Evolutionary conservation across 2,797 vertebrate species (phyloP).

Genomic region (Graptemys geographica): DNA sequence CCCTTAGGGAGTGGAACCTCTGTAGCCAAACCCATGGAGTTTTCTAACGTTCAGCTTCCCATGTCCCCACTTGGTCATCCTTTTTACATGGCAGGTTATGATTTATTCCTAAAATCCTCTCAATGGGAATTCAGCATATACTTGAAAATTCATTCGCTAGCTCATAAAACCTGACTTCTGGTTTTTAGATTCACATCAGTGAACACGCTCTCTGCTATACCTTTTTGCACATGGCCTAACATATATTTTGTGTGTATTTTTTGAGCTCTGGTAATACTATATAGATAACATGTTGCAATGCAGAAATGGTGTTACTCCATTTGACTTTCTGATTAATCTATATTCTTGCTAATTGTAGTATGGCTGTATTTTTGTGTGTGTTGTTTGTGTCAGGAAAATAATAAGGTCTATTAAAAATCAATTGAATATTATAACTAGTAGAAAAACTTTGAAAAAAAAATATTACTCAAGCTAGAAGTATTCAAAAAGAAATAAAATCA

Average conservation of each 20-base stretch:
- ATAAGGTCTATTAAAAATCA: background rate
- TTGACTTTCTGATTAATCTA: slow-evolving; percentile 25
- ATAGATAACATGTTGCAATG: background rate
- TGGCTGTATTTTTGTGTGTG: background rate
- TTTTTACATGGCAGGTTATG: background rate
- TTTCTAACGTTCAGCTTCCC: background rate
- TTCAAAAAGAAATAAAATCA: slow-evolving; percentile 27
- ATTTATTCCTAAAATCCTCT: slow-evolving; percentile 32
- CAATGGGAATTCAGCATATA: slow-evolving; percentile 48
- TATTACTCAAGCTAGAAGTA: background rate
- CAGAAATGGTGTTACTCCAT: background rate
- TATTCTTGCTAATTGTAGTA: background rate
- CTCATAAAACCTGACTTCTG: slow-evolving; percentile 27
- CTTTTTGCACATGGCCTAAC: background rate
- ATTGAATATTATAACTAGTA: background rate
- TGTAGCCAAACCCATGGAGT: background rate
- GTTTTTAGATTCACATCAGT: slow-evolving; percentile 1
- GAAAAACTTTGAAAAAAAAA: background rate
- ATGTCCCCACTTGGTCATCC: fast-evolving
- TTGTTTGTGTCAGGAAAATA: background rate
- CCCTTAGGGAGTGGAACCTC: background rate
- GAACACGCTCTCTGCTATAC: background rate
- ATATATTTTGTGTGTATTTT: background rate
- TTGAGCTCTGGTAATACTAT: background rate
- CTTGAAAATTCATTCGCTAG: background rate